Conservation (phyloP, 2,888 invertebrate species). For the Epistrophella euchroma region DNA sequence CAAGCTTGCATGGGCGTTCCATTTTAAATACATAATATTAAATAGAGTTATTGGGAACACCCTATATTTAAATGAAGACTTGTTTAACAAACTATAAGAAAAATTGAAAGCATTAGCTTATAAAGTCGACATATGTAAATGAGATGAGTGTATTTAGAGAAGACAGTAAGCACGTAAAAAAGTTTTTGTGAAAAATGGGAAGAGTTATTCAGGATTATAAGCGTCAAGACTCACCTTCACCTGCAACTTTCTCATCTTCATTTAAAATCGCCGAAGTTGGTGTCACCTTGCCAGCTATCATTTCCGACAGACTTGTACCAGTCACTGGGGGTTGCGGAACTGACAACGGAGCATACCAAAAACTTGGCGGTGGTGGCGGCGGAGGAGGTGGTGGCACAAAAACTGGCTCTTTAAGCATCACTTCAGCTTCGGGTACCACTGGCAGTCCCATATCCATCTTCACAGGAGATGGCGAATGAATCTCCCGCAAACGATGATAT, state of each 20-base stretch:
- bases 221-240: conserved; percentile 70
- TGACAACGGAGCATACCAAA: conserved; percentile 77
- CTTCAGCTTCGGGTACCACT: conserved; percentile 57
- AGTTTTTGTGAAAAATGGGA: conserved; percentile 17
- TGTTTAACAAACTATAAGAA: conserved; percentile 1
- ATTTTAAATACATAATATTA: background rate
- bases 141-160: conserved; percentile 30
- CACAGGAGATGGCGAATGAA: conserved; percentile 54
- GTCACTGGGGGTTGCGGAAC: conserved; percentile 77
- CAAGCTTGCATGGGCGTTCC: background rate
- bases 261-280: conserved; percentile 4
- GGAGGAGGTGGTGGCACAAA: conserved; percentile 79
- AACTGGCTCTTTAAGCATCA: conserved; percentile 49
- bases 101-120: conserved; percentile 61
- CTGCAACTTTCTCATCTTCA: conserved; percentile 41
- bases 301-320: conserved; percentile 45
- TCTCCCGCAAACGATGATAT: conserved; percentile 61
- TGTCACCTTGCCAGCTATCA: conserved; percentile 39
- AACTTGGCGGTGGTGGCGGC: conserved; percentile 81
- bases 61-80: conserved; percentile 21
- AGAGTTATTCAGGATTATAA: conserved; percentile 22
- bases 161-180: conserved; percentile 32
- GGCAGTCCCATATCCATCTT: conserved; percentile 51
- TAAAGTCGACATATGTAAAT: conserved; percentile 64
- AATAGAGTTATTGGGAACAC: background rate